These are phyloP conservation scores for Aleiodes sp. DNA, from an alignment of 1,140 invertebrate genomes.

Conservation along the genomic window DNA sequence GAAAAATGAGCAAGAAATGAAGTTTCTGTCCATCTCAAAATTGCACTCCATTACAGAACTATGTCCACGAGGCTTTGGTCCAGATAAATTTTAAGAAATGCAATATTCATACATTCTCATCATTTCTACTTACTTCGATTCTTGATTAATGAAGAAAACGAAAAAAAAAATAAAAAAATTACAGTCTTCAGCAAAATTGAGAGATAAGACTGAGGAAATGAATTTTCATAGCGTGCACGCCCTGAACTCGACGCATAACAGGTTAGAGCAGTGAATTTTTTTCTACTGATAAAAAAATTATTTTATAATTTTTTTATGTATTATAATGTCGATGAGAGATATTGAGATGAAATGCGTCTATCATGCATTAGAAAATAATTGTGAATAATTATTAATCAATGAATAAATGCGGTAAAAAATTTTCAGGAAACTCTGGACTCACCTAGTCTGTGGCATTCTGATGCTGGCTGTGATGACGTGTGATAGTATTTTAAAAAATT, in stretches of 20 bases:
- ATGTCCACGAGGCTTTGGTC: too few relatives aligned
- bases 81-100: too few relatives aligned
- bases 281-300: background rate
- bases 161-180: background rate
- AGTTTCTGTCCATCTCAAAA: too few relatives aligned
- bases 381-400: background rate
- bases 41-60: too few relatives aligned
- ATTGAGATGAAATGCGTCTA: too few relatives aligned
- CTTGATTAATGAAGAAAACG: too few relatives aligned
- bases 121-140: too few relatives aligned
- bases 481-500: slow-evolving; percentile 33
- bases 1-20: too few relatives aligned
- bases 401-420: background rate
- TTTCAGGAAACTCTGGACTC: slow-evolving; percentile 34
- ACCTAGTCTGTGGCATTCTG: slow-evolving; percentile 63
- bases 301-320: background rate
- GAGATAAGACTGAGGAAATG: background rate
- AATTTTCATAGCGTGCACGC: slow-evolving; percentile 24
- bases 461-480: slow-evolving; percentile 50
- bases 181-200: background rate
- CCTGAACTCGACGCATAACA: slow-evolving; percentile 24
- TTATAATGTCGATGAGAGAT: too few relatives aligned
- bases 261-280: slow-evolving; percentile 31
- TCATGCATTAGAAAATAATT: background rate
- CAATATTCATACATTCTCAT: too few relatives aligned